Evolutionary conservation across 2,888 invertebrate species (phyloP).

Genomic region (Conus canariensis): DNA sequence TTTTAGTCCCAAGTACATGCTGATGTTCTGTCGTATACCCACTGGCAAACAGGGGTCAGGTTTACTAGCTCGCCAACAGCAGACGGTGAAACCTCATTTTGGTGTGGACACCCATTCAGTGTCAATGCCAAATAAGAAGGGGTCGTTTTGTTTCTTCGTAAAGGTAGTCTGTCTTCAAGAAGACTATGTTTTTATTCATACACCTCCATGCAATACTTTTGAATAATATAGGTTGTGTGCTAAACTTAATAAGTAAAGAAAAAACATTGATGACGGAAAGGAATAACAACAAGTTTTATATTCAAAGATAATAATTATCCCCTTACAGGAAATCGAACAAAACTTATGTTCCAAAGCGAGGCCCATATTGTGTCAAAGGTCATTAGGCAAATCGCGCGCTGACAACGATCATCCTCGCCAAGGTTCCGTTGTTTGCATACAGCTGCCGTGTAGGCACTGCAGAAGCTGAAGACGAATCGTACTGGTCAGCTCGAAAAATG

Average conservation of each 20-base stretch:
- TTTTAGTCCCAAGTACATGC: neutral
- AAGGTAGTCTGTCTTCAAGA: too few relatives aligned
- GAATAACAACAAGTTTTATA: neutral
- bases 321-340: constrained; percentile 11
- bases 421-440: constrained; percentile 16
- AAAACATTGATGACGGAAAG: neutral
- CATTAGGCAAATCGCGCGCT: constrained; percentile 24
- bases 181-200: too few relatives aligned
- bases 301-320: constrained; percentile 18
- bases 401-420: neutral
- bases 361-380: constrained; percentile 32
- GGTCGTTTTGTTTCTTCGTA: neutral
- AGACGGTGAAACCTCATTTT: constrained; percentile 8
- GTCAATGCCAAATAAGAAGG: constrained; percentile 38
- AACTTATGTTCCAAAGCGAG: constrained; percentile 3
- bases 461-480: too few relatives aligned
- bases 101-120: constrained; percentile 9
- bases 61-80: constrained; percentile 34
- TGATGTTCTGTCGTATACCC: neutral
- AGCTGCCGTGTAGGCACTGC: neutral
- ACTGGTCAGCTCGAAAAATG: constrained; percentile 12
- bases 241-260: neutral
- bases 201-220: too few relatives aligned
- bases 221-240: too few relatives aligned
- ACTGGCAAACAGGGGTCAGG: neutral